These are phyloP conservation scores for Holothuria leucospilota DNA, from an alignment of 53 echinoderm and acorn worm genomes.

Conservation along the genomic window DNA sequence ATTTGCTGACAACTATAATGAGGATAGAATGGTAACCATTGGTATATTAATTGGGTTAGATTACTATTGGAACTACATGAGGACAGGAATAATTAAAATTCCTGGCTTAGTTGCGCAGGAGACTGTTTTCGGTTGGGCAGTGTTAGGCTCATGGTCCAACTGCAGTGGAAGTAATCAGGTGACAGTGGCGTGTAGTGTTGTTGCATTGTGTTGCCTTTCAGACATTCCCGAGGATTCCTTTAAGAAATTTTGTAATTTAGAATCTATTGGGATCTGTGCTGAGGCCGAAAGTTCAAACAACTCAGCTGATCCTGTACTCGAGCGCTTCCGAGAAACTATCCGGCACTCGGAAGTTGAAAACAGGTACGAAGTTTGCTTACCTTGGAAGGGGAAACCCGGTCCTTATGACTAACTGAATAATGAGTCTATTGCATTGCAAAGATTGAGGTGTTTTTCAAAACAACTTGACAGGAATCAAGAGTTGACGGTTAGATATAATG, in stretches of 20 bases:
- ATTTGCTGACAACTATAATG: slow-evolving; percentile 22
- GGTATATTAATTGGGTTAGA: slow-evolving; percentile 26
- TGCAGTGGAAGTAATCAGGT: not conserved
- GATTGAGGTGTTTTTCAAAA: too few relatives aligned
- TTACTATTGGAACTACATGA: slow-evolving; percentile 8
- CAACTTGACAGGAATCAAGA: too few relatives aligned
- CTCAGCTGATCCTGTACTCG: not conserved
- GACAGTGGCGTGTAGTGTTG: slow-evolving; percentile 23
- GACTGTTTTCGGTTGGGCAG: slow-evolving; percentile 27
- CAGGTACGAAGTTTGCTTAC: too few relatives aligned
- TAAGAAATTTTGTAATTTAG: not conserved
- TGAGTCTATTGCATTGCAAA: too few relatives aligned
- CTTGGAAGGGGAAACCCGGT: too few relatives aligned
- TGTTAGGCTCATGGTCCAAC: slow-evolving; percentile 24
- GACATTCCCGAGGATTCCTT: slow-evolving; percentile 14
- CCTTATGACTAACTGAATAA: too few relatives aligned
- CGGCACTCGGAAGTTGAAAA: too few relatives aligned
- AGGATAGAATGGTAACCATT: slow-evolving; percentile 27
- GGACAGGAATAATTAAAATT: not conserved
- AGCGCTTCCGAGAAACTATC: not conserved
- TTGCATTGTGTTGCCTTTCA: slow-evolving; percentile 13
- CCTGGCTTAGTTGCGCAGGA: not conserved
- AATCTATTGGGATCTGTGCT: not conserved
- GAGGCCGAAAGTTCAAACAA: not conserved
- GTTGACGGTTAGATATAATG: too few relatives aligned